phyloP scores from a whole-genome alignment of 2,888 invertebrate species.

The Acanthosepion pharaonis region DNA sequence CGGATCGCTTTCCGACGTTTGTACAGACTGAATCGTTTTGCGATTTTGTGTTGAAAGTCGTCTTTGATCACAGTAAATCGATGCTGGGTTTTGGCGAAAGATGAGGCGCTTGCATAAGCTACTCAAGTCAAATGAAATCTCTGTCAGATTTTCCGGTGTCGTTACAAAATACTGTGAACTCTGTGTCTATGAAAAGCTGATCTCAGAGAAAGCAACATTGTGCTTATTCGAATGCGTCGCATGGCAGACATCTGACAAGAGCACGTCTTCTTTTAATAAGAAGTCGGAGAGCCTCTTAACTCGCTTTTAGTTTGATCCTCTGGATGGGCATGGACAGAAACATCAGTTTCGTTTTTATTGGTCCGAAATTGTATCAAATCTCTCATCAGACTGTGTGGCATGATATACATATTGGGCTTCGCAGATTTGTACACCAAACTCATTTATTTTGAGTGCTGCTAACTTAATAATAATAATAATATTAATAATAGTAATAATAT shows the following conservation, averaged over 20 bases:
- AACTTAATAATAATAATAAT: no score
- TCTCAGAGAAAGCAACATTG: background rate
- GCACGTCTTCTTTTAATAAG: background rate
- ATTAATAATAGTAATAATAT: no score
- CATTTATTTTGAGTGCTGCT: no score
- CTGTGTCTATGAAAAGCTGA: background rate
- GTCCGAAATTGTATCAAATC: no score
- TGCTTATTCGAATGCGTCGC: background rate
- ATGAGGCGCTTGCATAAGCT: background rate
- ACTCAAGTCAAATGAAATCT: background rate
- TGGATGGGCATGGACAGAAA: background rate
- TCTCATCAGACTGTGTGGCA: no score
- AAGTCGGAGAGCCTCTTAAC: background rate
- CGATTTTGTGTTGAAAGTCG: background rate
- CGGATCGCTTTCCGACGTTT: background rate
- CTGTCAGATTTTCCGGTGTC: background rate
- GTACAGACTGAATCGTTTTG: background rate
- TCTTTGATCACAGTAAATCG: background rate
- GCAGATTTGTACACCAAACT: no score
- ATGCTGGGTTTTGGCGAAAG: background rate
- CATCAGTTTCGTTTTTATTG: no score
- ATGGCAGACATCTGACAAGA: background rate
- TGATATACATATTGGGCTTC: no score
- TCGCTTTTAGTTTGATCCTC: background rate
- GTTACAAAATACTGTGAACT: background rate